A percentile compares a stretch with the other conserved stretches of the same genome.
These are phyloP conservation scores for Turritopsis rubra DNA, from an alignment of 30 jellyfish, hydroid and myxozoan species.

Conservation along the genomic window DNA sequence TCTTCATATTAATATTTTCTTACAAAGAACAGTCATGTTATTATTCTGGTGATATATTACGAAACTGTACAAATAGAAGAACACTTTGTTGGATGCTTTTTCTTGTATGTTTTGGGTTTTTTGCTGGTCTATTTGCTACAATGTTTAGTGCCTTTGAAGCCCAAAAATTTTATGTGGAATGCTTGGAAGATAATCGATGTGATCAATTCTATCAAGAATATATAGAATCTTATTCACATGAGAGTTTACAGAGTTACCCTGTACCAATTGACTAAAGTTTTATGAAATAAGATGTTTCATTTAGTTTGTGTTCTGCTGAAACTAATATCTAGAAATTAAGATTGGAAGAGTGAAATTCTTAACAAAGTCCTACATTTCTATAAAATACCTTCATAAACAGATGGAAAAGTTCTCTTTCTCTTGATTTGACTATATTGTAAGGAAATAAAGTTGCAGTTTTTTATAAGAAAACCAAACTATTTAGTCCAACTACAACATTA, in stretches of 20 bases:
- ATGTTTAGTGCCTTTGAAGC: constrained; percentile 17
- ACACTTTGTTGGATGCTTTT: constrained; percentile 8
- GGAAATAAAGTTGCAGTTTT: too few relatives aligned
- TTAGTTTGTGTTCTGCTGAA: too few relatives aligned
- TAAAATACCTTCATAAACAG: too few relatives aligned
- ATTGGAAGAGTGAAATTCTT: too few relatives aligned
- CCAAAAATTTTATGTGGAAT: constrained; percentile 2
- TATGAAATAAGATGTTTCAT: neutral
- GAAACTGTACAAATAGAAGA: neutral
- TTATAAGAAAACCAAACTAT: too few relatives aligned
- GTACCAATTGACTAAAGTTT: neutral
- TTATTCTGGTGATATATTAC: constrained; percentile 2
- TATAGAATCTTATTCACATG: neutral
- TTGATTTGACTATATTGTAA: too few relatives aligned
- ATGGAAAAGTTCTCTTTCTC: too few relatives aligned
- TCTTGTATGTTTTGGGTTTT: neutral
- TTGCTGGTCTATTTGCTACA: constrained; percentile 5
- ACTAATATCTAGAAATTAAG: too few relatives aligned
- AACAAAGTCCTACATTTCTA: too few relatives aligned
- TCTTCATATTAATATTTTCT: neutral
- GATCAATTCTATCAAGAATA: constrained; percentile 10
- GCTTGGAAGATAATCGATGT: constrained; percentile 2
- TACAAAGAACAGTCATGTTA: neutral
- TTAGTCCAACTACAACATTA: too few relatives aligned
- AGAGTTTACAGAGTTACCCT: constrained; percentile 1